Evolutionary conservation across 2,797 vertebrate genomes (phyloP).

Genomic region (Tadarida brasiliensis): DNA sequence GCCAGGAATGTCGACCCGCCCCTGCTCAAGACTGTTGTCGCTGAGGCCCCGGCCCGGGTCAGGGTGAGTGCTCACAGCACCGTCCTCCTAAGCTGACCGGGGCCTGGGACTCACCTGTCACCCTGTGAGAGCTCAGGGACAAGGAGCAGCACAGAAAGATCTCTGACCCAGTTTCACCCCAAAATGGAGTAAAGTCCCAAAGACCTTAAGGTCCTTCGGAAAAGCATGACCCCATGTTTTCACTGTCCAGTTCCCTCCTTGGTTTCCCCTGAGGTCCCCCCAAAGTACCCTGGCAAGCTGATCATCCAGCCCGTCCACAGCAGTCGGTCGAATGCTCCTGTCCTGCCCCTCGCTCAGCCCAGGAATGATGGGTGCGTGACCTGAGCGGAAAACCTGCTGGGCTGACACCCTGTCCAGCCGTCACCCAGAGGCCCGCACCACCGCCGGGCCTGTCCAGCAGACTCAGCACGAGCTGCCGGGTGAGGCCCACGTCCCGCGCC

Average conservation of each 20-base stretch:
- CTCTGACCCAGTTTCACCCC: background rate
- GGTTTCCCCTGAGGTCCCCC: background rate
- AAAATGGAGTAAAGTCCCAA: background rate
- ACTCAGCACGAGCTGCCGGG: background rate
- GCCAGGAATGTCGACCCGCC: background rate
- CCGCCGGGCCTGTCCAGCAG: background rate
- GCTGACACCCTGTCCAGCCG: background rate
- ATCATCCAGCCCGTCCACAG: background rate
- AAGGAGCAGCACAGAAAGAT: background rate
- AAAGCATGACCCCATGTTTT: background rate
- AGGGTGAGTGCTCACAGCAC: no score
- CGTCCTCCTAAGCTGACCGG: background rate
- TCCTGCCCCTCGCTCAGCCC: accelerated
- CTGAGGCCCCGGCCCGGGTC: background rate
- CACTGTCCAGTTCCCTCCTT: background rate
- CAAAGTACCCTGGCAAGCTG: background rate
- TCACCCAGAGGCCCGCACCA: background rate
- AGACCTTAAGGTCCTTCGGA: background rate
- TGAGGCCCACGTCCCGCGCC: background rate
- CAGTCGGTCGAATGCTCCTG: background rate
- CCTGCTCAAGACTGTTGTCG: no score
- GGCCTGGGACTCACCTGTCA: background rate
- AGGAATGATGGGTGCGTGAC: background rate
- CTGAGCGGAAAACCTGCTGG: background rate
- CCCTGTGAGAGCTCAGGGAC: background rate